Base-by-base conservation (phyloP, 2,113 vertebrate genomes). In the Cebus imitator region DNA sequence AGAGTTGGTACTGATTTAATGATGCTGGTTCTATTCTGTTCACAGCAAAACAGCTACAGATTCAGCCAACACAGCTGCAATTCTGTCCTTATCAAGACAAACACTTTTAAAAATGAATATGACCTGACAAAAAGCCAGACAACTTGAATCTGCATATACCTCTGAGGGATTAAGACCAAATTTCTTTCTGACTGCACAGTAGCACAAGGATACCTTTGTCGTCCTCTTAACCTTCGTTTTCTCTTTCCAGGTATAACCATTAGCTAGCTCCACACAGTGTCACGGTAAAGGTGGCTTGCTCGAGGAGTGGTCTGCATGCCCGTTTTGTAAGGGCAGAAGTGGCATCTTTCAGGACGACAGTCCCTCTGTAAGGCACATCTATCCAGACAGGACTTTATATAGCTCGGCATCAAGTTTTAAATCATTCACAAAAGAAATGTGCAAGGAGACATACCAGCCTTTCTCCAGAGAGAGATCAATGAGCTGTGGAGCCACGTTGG, bases 381-480 rank as follows among this genome's bases (percentile, higher is more conserved):
- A 97, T 95, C 95, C 87, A 92, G 97, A 98, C 93, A 98, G 97
- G 97, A 98, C 97, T 98, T 98, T 93, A 97, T 98, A 98, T 90
- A 98, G 98, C 97, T 98, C 96, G 94, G 98, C 97, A 97, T 98
- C 98, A 98, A 98, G 98, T 98, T 98, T 98, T 98, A 98, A 98
- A 98, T 98, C 98, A 98, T 98, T 96, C 89, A 96, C 96, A 96
- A 16, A 76, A 98, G 96, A 94, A 98, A 95, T 98, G 97, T 98
- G 97, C 96, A 97, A 98, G 98, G 98, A 98, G 98, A 98, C 98
- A 98, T 97, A 98, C 92, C 97, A 97, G 98, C 97, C 98, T 98
- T 98, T 98, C 97, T 98, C 96, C 97, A 98, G 98, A 97, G 97
- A 82, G 97, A 98, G 98, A 98, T 98, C 98, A 98, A 98, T 99